phyloP scores from a whole-genome alignment of 92 coral and sea anemone species.

The Muricea muricata region DNA sequence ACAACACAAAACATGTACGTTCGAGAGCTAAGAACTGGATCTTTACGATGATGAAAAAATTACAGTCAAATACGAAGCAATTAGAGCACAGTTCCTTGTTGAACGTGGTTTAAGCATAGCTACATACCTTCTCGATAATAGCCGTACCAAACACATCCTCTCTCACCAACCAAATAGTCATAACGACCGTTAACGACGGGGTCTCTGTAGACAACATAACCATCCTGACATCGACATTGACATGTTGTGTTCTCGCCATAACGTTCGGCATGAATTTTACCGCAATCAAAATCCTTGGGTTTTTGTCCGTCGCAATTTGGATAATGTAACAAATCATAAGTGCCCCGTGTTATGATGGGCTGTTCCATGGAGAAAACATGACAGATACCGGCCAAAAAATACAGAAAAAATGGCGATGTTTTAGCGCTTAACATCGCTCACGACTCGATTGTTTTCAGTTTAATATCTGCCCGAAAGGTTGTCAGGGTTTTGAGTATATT shows the following conservation, averaged over 20 bases:
- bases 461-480: neutral
- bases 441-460: neutral
- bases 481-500: neutral
- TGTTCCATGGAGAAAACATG: neutral
- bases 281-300: neutral
- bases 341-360: constrained; percentile 29
- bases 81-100: too few species aligned
- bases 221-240: constrained; percentile 17
- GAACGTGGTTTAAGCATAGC: too few species aligned
- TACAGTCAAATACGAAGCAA: too few species aligned
- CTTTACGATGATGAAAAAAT: too few species aligned
- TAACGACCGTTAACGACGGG: neutral
- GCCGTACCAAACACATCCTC: constrained; percentile 25
- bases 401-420: neutral
- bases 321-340: constrained; percentile 20
- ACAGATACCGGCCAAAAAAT: neutral
- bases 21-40: too few species aligned
- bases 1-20: too few species aligned
- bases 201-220: constrained; percentile 2
- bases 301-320: constrained; percentile 22
- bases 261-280: too few species aligned
- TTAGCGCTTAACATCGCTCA: neutral
- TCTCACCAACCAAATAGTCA: neutral
- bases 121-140: too few species aligned
- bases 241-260: constrained; percentile 9